Evolutionary conservation across 2,113 vertebrate species (phyloP).

Genomic region (Anoplopoma fimbria): DNA sequence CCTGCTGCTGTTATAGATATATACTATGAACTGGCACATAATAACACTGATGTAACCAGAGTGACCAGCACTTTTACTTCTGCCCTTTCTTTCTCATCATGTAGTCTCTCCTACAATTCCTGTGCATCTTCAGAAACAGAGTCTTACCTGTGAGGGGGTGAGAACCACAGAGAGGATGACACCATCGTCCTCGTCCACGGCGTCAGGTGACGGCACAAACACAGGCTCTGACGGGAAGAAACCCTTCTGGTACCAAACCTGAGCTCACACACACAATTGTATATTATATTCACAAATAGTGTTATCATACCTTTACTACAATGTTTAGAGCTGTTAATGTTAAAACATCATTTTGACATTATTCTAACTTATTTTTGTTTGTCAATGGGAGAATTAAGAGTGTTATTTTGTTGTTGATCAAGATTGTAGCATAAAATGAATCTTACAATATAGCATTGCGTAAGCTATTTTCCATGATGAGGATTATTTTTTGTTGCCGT

Average conservation of each 20-base stretch:
- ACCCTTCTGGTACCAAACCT: constrained; percentile 92
- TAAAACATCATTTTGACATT: not conserved
- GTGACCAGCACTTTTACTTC: not conserved
- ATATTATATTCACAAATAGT: not conserved
- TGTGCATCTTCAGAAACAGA: not conserved
- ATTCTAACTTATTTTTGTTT: not conserved
- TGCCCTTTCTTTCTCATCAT: not conserved
- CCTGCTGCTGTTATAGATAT: not conserved
- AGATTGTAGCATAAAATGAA: not conserved
- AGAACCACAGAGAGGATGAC: constrained; percentile 93
- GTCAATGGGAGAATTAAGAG: not conserved
- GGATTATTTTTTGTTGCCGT: not conserved
- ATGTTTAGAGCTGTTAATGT: not conserved
- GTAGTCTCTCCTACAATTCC: not conserved
- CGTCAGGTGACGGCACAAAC: constrained; percentile 90
- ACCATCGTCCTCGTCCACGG: constrained; percentile 89
- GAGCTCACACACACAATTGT: constrained; percentile 9
- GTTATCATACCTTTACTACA: not conserved
- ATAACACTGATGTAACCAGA: not conserved
- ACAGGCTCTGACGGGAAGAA: constrained; percentile 93
- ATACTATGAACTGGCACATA: not conserved
- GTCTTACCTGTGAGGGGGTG: constrained; percentile 88
- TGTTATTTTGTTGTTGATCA: not conserved
- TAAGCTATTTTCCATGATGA: not conserved
- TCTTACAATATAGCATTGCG: not conserved